A percentile compares a stretch with the other conserved stretches of the same genome.
phyloP scores from a whole-genome alignment of 2,888 invertebrate species.

The Rugalucina vietnamica region DNA sequence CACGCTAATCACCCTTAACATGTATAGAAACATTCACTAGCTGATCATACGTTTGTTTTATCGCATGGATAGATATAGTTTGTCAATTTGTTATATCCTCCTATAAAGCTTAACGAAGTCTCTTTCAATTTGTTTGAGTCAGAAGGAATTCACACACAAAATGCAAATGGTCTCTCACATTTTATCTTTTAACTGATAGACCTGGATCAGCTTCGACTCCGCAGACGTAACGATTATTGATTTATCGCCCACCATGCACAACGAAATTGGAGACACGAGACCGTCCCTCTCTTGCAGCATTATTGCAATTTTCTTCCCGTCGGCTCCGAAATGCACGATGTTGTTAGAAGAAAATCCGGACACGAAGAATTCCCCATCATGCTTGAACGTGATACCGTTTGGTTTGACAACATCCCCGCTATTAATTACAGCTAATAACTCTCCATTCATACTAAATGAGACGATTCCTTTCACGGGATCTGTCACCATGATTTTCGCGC shows the following conservation, averaged over 20 bases:
- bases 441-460: not conserved
- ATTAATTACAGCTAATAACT: constrained; percentile 3
- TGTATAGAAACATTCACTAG: too few species aligned
- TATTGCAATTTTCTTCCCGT: constrained; percentile 1
- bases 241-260: not conserved
- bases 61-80: too few species aligned
- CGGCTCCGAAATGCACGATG: not conserved
- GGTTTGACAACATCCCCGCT: not conserved
- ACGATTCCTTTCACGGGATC: constrained; percentile 12
- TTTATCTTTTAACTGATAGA: not conserved
- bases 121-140: too few species aligned
- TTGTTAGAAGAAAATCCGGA: not conserved
- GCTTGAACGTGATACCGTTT: not conserved
- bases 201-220: not conserved
- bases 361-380: not conserved
- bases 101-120: too few species aligned
- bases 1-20: too few species aligned
- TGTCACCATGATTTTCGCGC: not conserved
- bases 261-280: not conserved
- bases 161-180: too few species aligned
- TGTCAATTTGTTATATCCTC: too few species aligned
- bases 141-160: too few species aligned
- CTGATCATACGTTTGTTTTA: too few species aligned
- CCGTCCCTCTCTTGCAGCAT: not conserved
- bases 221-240: not conserved